Evolutionary conservation across 2,797 vertebrate species (phyloP).

Genomic region (Ceryle rudis): DNA sequence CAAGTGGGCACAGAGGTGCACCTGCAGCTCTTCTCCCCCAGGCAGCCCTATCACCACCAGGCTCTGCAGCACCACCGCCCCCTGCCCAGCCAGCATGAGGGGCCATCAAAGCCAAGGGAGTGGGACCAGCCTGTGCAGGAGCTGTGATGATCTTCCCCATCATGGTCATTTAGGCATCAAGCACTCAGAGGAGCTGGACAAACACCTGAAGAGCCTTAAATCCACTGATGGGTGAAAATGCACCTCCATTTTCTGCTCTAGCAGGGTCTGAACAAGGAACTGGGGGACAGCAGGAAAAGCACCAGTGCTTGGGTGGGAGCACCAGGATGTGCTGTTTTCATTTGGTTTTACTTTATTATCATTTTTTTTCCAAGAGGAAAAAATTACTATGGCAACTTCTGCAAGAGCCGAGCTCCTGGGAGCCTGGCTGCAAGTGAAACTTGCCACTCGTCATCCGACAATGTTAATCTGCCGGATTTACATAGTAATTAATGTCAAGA

Average conservation of each 20-base stretch:
- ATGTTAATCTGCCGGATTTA: conserved; percentile 71
- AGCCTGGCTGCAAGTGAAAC: conserved; percentile 41
- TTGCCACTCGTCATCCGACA: conserved; percentile 70
- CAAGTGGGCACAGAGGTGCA: not conserved
- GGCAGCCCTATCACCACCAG: fast-evolving
- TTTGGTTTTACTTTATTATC: conserved; percentile 1
- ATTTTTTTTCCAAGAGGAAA: not conserved
- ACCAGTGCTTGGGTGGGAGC: not conserved
- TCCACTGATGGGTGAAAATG: not conserved
- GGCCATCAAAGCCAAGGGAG: fast-evolving
- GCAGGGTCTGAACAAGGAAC: not conserved
- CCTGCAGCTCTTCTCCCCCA: not conserved
- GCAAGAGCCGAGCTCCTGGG: conserved; percentile 23
- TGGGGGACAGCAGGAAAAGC: not conserved
- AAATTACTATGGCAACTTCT: conserved; percentile 72
- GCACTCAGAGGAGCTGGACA: not conserved
- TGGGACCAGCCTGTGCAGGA: not conserved
- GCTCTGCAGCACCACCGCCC: fast-evolving
- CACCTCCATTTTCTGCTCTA: not conserved
- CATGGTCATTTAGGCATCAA: fast-evolving
- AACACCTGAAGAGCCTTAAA: not conserved
- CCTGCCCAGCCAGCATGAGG: fast-evolving
- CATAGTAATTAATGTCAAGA: conserved; percentile 78
- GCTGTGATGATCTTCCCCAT: not conserved
- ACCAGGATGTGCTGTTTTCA: not conserved